Base-by-base conservation (phyloP, 2,888 invertebrate genomes). In the Nycteola revayana region DNA sequence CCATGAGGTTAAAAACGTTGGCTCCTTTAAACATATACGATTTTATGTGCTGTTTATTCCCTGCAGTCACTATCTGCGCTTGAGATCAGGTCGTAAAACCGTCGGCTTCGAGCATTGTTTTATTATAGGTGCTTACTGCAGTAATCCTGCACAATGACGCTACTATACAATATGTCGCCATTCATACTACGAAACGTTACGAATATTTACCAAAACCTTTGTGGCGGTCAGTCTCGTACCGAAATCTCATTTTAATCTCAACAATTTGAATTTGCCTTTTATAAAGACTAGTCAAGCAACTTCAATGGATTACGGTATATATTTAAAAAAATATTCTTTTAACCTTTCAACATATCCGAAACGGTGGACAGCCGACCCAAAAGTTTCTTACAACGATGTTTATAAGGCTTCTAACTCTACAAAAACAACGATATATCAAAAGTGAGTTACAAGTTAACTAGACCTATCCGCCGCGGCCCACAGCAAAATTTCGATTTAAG, bases 351-450 rank as follows among this genome's bases (percentile, higher is more conserved):
- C 60, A 64, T 66, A 70, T 72, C 61, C 57, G 41, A 61, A 60
- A 57, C 49, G 54, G 51, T 48, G 53, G 57, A 59, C 59, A 54
- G 50, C 50, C 49, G 71, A 73, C 79, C 75, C 72, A 60, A 82
- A 85, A 82, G 64, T 84, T 80, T 75, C 52, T 60, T 60, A 66
- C 59, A 60, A 60, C 62, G 58, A 75, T 80, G 76, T 80, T 85
- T 78, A 79, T 73, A 81, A 73, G 73, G 71, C 66, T 64, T 66
- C 62, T 55, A 72, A 82, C 73, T 80, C 67, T 65, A 70, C 73
- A 79, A 80, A 83, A 86, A 84, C 80, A 82, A 72, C 80, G 72
- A 83, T 84, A 85, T 73, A 85, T 85, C 84, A 85, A 83, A 85
- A 86, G 79, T 78, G 74, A 83, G 76, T 83, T 80, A 76, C 72